Evolutionary conservation across 92 coral and sea anemone genomes (phyloP).

Genomic region (Anthopleura xanthogrammica): DNA sequence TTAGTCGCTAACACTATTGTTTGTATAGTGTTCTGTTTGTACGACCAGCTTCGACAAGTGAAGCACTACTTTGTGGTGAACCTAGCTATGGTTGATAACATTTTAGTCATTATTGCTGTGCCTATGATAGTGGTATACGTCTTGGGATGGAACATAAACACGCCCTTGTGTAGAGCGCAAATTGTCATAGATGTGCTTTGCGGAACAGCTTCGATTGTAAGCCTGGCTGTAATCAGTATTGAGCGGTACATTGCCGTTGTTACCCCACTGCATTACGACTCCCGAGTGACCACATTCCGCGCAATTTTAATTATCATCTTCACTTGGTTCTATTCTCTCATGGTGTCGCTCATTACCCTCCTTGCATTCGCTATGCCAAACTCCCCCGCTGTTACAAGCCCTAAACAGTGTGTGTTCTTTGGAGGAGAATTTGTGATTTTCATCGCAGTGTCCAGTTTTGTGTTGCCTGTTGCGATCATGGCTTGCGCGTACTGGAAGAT

Average conservation of each 20-base stretch:
- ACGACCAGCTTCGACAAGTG: constrained; percentile 73
- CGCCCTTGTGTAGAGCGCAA: constrained; percentile 55
- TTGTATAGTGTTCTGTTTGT: constrained; percentile 72
- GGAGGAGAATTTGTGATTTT: constrained; percentile 70
- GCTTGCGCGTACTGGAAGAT: constrained; percentile 68
- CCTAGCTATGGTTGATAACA: constrained; percentile 76
- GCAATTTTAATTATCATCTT: constrained; percentile 52
- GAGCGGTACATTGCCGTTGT: constrained; percentile 90
- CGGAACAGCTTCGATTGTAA: constrained; percentile 83
- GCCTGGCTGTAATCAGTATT: constrained; percentile 74
- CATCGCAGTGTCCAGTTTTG: constrained; percentile 74
- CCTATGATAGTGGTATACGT: constrained; percentile 72
- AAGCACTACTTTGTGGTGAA: constrained; percentile 90
- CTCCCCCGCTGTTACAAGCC: constrained; percentile 23
- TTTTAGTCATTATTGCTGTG: constrained; percentile 61
- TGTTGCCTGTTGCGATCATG: constrained; percentile 73
- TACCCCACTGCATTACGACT: constrained; percentile 72
- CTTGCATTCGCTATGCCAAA: constrained; percentile 42
- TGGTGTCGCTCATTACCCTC: constrained; percentile 61
- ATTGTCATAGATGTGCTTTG: constrained; percentile 75
- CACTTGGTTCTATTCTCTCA: constrained; percentile 77
- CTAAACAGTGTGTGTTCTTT: constrained; percentile 59
- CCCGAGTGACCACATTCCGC: constrained; percentile 67
- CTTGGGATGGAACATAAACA: constrained; percentile 34
- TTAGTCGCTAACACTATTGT: constrained; percentile 71